Evolutionary conservation across 2,797 vertebrate species (phyloP).

Genomic region (Thunnus albacares): DNA sequence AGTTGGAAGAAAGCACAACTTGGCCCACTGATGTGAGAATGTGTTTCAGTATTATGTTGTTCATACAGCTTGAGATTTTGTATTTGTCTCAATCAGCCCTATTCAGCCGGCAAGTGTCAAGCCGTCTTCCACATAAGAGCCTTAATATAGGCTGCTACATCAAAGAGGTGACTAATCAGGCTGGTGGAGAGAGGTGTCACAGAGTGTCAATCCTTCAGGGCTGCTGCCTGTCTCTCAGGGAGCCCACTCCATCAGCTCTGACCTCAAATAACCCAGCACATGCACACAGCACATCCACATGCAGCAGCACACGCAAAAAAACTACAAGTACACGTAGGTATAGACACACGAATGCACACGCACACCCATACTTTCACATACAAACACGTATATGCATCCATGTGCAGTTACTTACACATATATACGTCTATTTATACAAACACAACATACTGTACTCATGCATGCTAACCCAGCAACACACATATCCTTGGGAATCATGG

Average conservation of each 20-base stretch:
- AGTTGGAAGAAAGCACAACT: conserved; percentile 23
- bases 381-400: neutral
- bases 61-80: conserved; percentile 15
- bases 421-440: neutral
- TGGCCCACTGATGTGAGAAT: conserved; percentile 18
- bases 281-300: conserved; percentile 1
- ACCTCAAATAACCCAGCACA: conserved; percentile 62
- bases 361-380: neutral
- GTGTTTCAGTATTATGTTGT: conserved; percentile 29
- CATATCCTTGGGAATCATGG: conserved; percentile 65
- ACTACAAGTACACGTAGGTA: neutral
- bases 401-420: neutral
- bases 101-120: conserved; percentile 58
- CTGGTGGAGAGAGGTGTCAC: conserved; percentile 74
- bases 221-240: conserved; percentile 61
- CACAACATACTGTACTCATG: neutral
- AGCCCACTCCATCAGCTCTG: conserved; percentile 67
- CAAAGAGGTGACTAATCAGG: conserved; percentile 80
- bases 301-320: conserved; percentile 2
- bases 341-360: neutral
- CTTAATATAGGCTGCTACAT: conserved; percentile 72
- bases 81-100: conserved; percentile 63
- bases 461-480: conserved; percentile 28
- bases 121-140: conserved; percentile 62
- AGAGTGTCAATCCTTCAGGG: conserved; percentile 75